Evolutionary conservation across 2,113 vertebrate species (phyloP).

Genomic region (Sapayoa aenigma): DNA sequence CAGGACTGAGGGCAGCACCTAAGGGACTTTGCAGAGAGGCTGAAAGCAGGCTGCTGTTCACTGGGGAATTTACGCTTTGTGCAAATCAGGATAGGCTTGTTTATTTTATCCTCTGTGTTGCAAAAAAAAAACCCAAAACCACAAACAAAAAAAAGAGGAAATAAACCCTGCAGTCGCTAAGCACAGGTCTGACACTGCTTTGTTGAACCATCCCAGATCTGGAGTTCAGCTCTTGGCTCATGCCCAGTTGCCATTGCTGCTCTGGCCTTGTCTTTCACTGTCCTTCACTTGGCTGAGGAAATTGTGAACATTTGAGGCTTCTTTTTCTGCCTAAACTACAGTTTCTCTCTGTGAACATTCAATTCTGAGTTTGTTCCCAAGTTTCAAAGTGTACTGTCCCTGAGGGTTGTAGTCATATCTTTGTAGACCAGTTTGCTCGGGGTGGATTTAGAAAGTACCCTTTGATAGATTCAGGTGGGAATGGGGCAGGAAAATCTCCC

Average conservation of each 20-base stretch:
- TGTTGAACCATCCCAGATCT: not conserved
- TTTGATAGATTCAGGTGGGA: not conserved
- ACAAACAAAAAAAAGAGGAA: not conserved
- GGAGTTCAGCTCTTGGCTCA: not conserved
- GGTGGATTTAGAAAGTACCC: not conserved
- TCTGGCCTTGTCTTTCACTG: not conserved
- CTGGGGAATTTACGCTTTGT: not conserved
- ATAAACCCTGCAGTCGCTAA: not conserved
- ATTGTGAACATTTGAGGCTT: not conserved
- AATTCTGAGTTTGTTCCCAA: not conserved
- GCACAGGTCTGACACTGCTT: not conserved
- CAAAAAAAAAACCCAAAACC: not conserved
- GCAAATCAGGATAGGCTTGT: not conserved
- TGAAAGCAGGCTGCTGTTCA: not conserved
- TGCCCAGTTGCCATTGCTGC: not conserved
- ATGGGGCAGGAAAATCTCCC: not conserved
- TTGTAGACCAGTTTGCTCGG: not conserved
- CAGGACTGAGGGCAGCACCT: not conserved
- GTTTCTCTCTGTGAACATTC: not conserved
- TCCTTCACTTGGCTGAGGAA: not conserved
- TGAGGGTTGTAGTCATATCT: fast-evolving
- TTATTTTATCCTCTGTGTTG: not conserved
- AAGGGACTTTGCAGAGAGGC: not conserved
- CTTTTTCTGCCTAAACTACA: not conserved
- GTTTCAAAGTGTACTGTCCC: not conserved